A percentile compares a stretch with the other conserved stretches of the same genome.
These are phyloP conservation scores for Ochropleura plecta DNA, from an alignment of 2,888 invertebrate genomes.

Conservation along the genomic window DNA sequence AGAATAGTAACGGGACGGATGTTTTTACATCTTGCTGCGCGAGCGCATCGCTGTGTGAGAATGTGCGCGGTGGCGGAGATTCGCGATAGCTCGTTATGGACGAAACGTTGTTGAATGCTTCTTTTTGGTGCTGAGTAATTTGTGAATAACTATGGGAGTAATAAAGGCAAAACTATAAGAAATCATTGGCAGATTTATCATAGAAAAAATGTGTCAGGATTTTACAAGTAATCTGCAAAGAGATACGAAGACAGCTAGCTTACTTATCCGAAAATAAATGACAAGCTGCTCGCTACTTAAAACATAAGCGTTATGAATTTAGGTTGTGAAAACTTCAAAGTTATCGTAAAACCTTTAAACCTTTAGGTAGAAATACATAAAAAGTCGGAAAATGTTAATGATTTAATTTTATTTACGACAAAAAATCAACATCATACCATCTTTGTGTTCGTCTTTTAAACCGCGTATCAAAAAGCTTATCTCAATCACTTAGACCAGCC, in stretches of 20 bases:
- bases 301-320: no score
- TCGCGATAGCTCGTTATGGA: slow-evolving; percentile 34
- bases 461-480: neutral
- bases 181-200: neutral
- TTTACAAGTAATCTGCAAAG: no score
- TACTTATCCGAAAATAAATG: no score
- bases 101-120: slow-evolving; percentile 23
- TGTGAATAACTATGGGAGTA: neutral
- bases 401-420: neutral
- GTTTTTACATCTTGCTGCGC: slow-evolving; percentile 53
- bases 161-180: neutral
- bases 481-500: slow-evolving; percentile 34
- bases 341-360: no score
- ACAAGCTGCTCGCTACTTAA: no score
- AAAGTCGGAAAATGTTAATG: neutral
- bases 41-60: slow-evolving; percentile 44
- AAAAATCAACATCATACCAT: neutral
- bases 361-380: neutral
- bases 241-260: no score
- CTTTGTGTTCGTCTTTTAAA: neutral
- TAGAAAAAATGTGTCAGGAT: neutral
- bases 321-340: no score
- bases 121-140: slow-evolving; percentile 8
- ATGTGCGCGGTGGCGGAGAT: slow-evolving; percentile 55
- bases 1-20: slow-evolving; percentile 61